A percentile compares a stretch with the other conserved stretches of the same genome.
These are phyloP conservation scores for Eurystomus glaucurus DNA, from an alignment of 2,797 vertebrate genomes.

Conservation along the genomic window DNA sequence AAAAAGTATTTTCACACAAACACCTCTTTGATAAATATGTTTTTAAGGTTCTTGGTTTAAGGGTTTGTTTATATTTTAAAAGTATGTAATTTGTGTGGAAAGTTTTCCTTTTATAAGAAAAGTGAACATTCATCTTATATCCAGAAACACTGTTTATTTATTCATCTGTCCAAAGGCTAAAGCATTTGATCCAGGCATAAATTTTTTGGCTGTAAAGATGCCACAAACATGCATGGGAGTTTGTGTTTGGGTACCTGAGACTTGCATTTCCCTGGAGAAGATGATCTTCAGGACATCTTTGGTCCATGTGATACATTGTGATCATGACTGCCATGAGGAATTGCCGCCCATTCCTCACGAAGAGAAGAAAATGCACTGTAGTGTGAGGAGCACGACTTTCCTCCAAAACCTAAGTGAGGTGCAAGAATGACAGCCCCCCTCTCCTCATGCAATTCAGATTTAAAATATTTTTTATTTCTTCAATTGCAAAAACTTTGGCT, in stretches of 20 bases:
- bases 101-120: neutral
- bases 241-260: slow-evolving; percentile 2
- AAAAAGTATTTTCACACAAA: neutral
- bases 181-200: neutral
- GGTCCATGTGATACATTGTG: neutral
- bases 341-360: neutral
- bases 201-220: neutral
- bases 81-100: neutral
- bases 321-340: neutral
- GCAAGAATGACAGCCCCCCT: neutral
- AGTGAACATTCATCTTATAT: neutral
- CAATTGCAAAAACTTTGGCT: neutral
- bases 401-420: neutral
- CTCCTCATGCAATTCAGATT: neutral
- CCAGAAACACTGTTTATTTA: slow-evolving; percentile 8
- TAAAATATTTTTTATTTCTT: neutral
- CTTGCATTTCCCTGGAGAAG: neutral
- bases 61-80: neutral
- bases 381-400: fast-evolving
- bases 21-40: neutral
- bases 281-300: neutral
- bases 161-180: neutral
- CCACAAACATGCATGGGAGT: neutral
- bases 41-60: neutral
- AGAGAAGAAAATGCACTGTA: neutral